Conservation (phyloP, 2,113 vertebrate genomes). For the Antechinus stuartii region DNA sequence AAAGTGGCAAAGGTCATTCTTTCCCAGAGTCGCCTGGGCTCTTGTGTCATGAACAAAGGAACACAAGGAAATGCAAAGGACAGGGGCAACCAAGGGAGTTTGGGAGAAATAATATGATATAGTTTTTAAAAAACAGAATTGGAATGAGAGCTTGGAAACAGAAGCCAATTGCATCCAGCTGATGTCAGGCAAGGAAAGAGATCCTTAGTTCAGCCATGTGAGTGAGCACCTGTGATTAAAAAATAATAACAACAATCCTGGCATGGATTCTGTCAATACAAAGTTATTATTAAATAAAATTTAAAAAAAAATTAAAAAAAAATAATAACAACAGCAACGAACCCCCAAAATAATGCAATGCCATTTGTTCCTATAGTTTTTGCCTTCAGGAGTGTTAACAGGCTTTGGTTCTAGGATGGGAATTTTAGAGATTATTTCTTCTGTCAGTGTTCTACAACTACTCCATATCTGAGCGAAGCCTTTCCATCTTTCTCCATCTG, state of each 20-base stretch:
- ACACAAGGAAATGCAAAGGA: not conserved
- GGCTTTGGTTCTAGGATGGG: not conserved
- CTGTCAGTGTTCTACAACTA: not conserved
- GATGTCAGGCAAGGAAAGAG: not conserved
- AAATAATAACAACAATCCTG: not conserved
- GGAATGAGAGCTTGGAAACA: not conserved
- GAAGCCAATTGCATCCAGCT: not conserved
- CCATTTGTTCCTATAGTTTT: not conserved
- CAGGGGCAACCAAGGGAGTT: not conserved
- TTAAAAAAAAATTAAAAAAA: too few species aligned
- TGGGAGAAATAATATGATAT: not conserved
- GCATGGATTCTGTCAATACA: too few species aligned
- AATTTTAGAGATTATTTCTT: not conserved
- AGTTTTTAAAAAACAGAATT: not conserved
- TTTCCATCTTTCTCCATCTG: too few species aligned
- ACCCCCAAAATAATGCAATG: too few species aligned
- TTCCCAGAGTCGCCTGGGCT: not conserved
- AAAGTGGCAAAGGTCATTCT: not conserved
- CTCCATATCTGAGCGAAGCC: not conserved
- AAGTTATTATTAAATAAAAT: too few species aligned
- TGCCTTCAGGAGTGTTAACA: not conserved
- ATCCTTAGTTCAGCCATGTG: not conserved
- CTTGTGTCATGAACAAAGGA: not conserved
- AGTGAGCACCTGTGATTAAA: not conserved
- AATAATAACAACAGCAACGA: not conserved